Evolutionary conservation across 1,140 invertebrate species (phyloP).

Genomic region (Drosophila suzukii): DNA sequence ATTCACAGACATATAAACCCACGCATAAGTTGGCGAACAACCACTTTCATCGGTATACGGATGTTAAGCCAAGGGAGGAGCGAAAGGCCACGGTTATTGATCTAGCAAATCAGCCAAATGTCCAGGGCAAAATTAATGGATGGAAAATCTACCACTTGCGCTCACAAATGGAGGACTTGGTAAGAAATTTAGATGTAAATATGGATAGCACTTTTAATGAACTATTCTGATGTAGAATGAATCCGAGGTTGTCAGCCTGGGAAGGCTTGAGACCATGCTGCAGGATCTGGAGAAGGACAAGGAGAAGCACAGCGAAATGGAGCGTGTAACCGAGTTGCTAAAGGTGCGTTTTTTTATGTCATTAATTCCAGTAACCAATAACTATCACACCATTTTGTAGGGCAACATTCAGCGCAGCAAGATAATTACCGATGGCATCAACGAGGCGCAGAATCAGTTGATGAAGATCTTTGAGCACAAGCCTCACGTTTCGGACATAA

Average conservation of each 20-base stretch:
- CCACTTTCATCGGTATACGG: constrained; percentile 94
- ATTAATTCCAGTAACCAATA: background rate
- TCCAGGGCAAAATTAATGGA: constrained; percentile 95
- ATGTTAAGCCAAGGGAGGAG: constrained; percentile 95
- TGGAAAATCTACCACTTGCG: constrained; percentile 97
- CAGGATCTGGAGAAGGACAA: constrained; percentile 88
- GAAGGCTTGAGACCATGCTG: constrained; percentile 88
- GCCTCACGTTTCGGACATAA: constrained; percentile 93
- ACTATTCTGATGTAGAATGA: constrained; percentile 55
- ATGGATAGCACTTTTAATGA: background rate
- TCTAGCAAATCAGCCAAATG: constrained; percentile 94
- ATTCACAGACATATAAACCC: constrained; percentile 75
- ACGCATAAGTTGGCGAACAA: constrained; percentile 88
- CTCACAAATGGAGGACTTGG: constrained; percentile 96
- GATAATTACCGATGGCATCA: constrained; percentile 95
- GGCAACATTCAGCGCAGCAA: constrained; percentile 97
- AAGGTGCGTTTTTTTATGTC: constrained; percentile 86
- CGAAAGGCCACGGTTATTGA: constrained; percentile 93
- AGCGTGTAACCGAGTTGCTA: constrained; percentile 90
- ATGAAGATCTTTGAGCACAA: constrained; percentile 97
- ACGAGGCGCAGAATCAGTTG: constrained; percentile 93
- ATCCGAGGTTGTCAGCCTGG: constrained; percentile 85
- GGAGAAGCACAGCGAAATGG: constrained; percentile 88
- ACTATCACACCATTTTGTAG: constrained; percentile 84
- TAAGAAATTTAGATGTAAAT: constrained; percentile 81